phyloP scores from a whole-genome alignment of 2,888 invertebrate species.

The Agrotis clavis region DNA sequence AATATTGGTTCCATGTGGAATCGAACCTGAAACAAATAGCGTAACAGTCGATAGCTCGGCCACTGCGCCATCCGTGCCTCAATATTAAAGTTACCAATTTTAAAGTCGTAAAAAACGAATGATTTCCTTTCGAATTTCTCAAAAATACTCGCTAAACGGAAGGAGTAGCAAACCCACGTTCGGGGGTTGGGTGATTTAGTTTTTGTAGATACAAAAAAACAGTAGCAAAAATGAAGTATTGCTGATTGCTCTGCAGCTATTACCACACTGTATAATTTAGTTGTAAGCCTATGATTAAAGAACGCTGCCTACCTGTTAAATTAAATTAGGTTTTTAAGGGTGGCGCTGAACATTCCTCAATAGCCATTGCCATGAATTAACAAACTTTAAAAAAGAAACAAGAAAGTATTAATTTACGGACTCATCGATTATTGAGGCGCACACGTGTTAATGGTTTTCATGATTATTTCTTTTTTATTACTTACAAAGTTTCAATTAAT shows the following conservation, averaged over 20 bases:
- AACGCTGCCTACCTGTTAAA: constrained; percentile 90
- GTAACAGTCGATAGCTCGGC: no score
- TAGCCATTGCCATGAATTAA: constrained; percentile 78
- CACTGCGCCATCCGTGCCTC: no score
- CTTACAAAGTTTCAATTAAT: constrained; percentile 61
- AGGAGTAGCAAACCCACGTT: constrained; percentile 71
- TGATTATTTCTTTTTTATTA: constrained; percentile 75
- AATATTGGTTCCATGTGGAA: no score
- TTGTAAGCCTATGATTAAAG: constrained; percentile 89
- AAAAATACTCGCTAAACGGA: constrained; percentile 67
- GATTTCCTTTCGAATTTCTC: constrained; percentile 27
- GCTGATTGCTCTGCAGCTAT: constrained; percentile 89
- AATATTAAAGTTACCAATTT: constrained; percentile 2
- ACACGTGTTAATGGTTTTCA: constrained; percentile 86
- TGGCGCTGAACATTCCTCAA: constrained; percentile 82
- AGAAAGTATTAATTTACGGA: constrained; percentile 84
- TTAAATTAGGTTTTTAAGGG: constrained; percentile 91
- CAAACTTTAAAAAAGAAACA: constrained; percentile 79
- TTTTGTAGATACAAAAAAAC: constrained; percentile 84
- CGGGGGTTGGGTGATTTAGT: constrained; percentile 69
- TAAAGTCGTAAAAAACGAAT: constrained; percentile 26
- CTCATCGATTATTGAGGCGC: constrained; percentile 84
- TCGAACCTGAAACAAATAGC: no score
- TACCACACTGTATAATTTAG: constrained; percentile 88
- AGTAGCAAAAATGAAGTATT: constrained; percentile 90